Base-by-base conservation (phyloP, 2,797 vertebrate genomes). In the Sebastes taczanowskii region DNA sequence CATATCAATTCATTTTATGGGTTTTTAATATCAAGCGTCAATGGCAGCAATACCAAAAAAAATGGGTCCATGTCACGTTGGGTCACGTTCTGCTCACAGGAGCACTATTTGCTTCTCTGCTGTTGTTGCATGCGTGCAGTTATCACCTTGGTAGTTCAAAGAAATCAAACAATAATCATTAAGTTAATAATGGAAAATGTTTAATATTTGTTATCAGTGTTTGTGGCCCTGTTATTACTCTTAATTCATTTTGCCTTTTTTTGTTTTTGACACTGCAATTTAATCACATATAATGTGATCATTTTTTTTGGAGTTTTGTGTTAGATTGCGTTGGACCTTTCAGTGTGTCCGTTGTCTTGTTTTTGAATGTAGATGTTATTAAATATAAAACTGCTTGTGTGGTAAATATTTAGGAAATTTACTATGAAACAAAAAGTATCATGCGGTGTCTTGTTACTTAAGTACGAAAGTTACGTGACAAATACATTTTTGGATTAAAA, bases 261-360 rank as follows among this genome's bases (percentile, higher is more conserved):
- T 42, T 42, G 0, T 42, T 42, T 42, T 42, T 42, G 0, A 0
- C 38, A 42, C 0, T 25, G n/a, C n/a, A 10, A 7, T 22, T 22
- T 35, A 7, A 22, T 22, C 32, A 35, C 6, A 35, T 22, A 14
- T 4, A 14, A 35, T 42, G 10, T 42, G 38, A 16, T 42, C 14
- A 6, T 0, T 42, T 6, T 16, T 42, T 42, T 0, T 0, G 4
- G 34, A 64, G 34, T 38, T 42, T 46, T 46, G 22, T 64, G 61
- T 25, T 23, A 0, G 13, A 3, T 18, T 65, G 14, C 35, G 1
- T 3, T 27, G 22, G 22, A 65, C 42, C 14, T 59, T 32, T n/a
- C 0, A 46, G 16, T 46, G 20, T n/a, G 49, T n/a, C 49, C 49
- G n/a, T n/a, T n/a, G 29, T 32, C 1, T 62, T n/a, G 7, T 18